phyloP scores from a whole-genome alignment of 1,140 invertebrate genomes.

The Drosophila simulans region DNA sequence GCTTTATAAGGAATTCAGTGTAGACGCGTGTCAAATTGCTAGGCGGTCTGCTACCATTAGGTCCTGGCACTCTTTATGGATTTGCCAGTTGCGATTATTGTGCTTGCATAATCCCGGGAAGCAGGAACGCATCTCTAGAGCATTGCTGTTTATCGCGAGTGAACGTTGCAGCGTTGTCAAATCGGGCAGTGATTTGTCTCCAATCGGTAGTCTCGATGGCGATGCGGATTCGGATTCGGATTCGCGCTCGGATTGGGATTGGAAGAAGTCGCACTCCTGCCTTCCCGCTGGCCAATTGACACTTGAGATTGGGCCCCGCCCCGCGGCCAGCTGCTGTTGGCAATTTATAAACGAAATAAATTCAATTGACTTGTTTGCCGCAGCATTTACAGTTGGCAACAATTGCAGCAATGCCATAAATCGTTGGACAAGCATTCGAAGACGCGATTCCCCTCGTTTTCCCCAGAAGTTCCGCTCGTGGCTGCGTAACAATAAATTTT shows the following conservation, averaged over 20 bases:
- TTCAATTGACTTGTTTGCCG: constrained; percentile 83
- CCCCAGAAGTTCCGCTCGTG: constrained; percentile 18
- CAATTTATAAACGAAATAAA: constrained; percentile 84
- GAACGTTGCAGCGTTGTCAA: constrained; percentile 61
- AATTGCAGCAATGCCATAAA: constrained; percentile 83
- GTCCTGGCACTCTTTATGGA: constrained; percentile 15
- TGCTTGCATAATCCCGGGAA: constrained; percentile 10
- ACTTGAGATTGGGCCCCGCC: constrained; percentile 45
- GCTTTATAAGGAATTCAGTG: background rate
- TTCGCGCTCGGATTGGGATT: constrained; percentile 4
- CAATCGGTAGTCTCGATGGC: constrained; percentile 40
- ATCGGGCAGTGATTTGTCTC: constrained; percentile 78
- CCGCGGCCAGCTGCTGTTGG: constrained; percentile 43
- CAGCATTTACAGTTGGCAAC: constrained; percentile 83
- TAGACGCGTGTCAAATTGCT: constrained; percentile 18
- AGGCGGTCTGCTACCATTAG: background rate
- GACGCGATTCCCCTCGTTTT: constrained; percentile 4
- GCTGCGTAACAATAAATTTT: constrained; percentile 82
- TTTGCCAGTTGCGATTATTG: constrained; percentile 20
- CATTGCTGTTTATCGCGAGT: constrained; percentile 27
- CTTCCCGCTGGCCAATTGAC: constrained; percentile 65
- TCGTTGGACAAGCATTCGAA: constrained; percentile 62
- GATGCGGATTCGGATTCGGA: constrained; percentile 4
- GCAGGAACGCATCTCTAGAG: constrained; percentile 41
- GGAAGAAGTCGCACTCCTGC: constrained; percentile 15